Percentiles rank a stretch among this genome's conserved stretches.
Evolutionary conservation across 2,888 invertebrate species (phyloP).

Genomic region (Lysandra bellargus): DNA sequence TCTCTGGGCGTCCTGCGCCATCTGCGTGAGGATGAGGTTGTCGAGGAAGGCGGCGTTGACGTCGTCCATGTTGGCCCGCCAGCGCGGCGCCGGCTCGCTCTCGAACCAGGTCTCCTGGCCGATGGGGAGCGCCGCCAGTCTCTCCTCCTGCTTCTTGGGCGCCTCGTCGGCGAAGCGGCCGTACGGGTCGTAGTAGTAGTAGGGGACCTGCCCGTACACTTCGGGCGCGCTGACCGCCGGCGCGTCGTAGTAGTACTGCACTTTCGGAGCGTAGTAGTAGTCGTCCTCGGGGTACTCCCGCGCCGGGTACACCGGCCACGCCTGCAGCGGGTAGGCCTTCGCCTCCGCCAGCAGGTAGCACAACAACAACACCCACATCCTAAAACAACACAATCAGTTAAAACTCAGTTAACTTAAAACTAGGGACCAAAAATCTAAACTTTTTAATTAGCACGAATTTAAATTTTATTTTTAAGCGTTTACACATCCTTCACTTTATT

Average conservation of each 20-base stretch:
- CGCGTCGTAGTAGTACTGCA: constrained; percentile 71
- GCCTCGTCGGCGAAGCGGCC: constrained; percentile 81
- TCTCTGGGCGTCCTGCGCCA: constrained; percentile 80
- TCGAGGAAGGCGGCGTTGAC: constrained; percentile 84
- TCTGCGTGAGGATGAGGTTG: constrained; percentile 84
- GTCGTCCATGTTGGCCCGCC: constrained; percentile 71
- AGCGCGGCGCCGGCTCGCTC: constrained; percentile 71
- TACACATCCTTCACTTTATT: constrained; percentile 32
- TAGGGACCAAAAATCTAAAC: neutral
- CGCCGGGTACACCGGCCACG: constrained; percentile 72
- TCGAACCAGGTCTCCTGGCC: constrained; percentile 85
- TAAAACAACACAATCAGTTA: constrained; percentile 51
- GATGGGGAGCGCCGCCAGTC: constrained; percentile 81
- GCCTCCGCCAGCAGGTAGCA: constrained; percentile 74
- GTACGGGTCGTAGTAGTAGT: constrained; percentile 72
- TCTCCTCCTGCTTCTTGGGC: constrained; percentile 81
- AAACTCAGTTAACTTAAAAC: constrained; percentile 4
- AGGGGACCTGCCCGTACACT: constrained; percentile 67
- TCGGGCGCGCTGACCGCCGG: constrained; percentile 63
- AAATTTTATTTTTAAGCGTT: neutral
- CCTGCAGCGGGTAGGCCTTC: constrained; percentile 68
- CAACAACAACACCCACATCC: constrained; percentile 65
- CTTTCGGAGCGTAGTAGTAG: constrained; percentile 78
- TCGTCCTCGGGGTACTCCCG: constrained; percentile 79
- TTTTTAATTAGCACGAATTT: constrained; percentile 9